A percentile compares a stretch with the other conserved stretches of the same genome.
Evolutionary conservation across 2,113 vertebrate genomes (phyloP).

Genomic region (Piprites chloris): DNA sequence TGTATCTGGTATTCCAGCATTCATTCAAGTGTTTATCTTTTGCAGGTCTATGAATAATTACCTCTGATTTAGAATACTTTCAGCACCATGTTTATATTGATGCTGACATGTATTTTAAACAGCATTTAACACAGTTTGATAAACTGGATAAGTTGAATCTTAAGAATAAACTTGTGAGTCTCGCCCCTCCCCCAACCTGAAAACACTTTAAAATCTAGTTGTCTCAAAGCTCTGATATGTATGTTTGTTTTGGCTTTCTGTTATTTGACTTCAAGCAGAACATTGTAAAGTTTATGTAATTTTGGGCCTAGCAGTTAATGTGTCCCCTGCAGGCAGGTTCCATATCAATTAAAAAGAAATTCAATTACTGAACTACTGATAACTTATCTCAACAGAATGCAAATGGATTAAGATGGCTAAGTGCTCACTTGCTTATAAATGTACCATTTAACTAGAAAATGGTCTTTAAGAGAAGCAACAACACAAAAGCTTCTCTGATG

Average conservation of each 20-base stretch:
- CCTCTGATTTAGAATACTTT: neutral
- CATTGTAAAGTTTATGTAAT: constrained; percentile 61
- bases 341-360: constrained; percentile 71
- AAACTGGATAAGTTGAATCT: neutral
- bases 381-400: constrained; percentile 71
- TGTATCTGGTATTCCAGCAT: neutral
- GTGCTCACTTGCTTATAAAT: constrained; percentile 42
- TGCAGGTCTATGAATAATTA: neutral
- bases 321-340: constrained; percentile 70
- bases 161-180: neutral
- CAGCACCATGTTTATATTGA: neutral
- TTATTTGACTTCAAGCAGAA: constrained; percentile 61
- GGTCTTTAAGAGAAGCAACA: neutral
- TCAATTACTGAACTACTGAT: constrained; percentile 74
- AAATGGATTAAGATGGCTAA: constrained; percentile 66
- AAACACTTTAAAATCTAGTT: neutral
- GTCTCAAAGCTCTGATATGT: neutral
- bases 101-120: neutral
- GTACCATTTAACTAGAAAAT: constrained; percentile 22
- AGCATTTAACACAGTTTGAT: neutral
- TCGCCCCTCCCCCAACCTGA: neutral
- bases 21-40: neutral
- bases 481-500: neutral
- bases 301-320: constrained; percentile 64
- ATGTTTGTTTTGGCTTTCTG: constrained; percentile 52